These are phyloP conservation scores for Dallia pectoralis DNA, from an alignment of 2,797 vertebrate genomes.

Conservation along the genomic window DNA sequence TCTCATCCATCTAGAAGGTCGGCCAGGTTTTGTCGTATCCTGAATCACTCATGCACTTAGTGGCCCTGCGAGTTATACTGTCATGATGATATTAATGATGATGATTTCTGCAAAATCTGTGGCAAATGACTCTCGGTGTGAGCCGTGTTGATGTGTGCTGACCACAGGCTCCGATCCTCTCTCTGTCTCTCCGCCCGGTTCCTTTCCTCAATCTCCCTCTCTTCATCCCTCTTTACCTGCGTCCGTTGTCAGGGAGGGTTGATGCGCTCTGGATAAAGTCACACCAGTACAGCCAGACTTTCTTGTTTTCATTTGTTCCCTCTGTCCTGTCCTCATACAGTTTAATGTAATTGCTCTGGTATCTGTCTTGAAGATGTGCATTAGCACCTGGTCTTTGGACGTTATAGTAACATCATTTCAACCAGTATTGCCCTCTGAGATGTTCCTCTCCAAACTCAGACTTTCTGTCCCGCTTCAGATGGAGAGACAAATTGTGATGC, in stretches of 20 bases:
- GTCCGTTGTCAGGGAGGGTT: neutral
- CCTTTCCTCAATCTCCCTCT: neutral
- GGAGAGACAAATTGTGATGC: conserved; percentile 88
- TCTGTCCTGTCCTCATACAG: neutral
- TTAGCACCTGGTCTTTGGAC: neutral
- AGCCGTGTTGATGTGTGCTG: neutral
- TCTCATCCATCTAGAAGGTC: neutral
- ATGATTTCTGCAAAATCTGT: neutral
- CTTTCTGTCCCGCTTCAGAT: conserved; percentile 63
- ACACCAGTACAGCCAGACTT: neutral
- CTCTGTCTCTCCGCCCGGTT: neutral
- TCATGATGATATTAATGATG: neutral
- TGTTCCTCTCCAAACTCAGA: neutral
- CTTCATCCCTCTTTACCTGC: neutral
- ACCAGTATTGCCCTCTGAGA: neutral
- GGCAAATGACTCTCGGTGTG: neutral
- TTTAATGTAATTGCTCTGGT: neutral
- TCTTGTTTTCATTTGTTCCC: neutral
- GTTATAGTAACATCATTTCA: neutral
- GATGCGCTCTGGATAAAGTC: neutral
- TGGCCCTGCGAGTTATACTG: neutral
- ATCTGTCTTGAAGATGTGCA: neutral
- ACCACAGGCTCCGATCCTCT: neutral
- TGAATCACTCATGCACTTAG: neutral
- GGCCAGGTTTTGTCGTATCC: neutral